phyloP scores from a whole-genome alignment of 2,888 invertebrate species.

The Creontiades dilutus region DNA sequence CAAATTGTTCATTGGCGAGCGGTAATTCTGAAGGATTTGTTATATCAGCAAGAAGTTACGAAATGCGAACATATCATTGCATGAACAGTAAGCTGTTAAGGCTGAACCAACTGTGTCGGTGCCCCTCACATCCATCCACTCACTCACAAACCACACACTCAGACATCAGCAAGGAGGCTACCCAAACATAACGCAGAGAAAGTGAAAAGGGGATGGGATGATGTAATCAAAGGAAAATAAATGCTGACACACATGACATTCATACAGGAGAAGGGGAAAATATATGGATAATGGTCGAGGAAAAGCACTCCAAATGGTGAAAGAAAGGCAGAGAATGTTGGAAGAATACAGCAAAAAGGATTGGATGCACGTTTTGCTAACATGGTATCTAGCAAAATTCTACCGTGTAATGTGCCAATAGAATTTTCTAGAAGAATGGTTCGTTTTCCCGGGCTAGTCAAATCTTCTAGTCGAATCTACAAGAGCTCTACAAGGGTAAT shows the following conservation, averaged over 20 bases:
- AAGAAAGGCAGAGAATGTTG: too few species aligned
- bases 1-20: too few species aligned
- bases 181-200: constrained; percentile 50
- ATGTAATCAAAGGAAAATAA: not conserved
- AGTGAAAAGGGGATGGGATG: constrained; percentile 14
- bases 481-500: too few species aligned
- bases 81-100: constrained; percentile 60
- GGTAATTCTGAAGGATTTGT: too few species aligned
- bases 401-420: too few species aligned
- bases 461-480: too few species aligned
- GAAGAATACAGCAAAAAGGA: too few species aligned
- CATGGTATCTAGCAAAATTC: too few species aligned
- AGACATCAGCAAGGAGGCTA: constrained; percentile 55
- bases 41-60: not conserved
- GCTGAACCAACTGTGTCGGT: constrained; percentile 72
- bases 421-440: too few species aligned
- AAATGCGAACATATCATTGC: constrained; percentile 17
- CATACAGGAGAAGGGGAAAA: constrained; percentile 7
- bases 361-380: too few species aligned
- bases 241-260: constrained; percentile 47
- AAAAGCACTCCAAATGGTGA: too few species aligned
- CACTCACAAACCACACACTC: constrained; percentile 28
- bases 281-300: not conserved
- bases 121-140: constrained; percentile 49
- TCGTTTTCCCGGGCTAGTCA: too few species aligned